phyloP scores from a whole-genome alignment of 2,797 vertebrate species.

The Champsocephalus gunnari region DNA sequence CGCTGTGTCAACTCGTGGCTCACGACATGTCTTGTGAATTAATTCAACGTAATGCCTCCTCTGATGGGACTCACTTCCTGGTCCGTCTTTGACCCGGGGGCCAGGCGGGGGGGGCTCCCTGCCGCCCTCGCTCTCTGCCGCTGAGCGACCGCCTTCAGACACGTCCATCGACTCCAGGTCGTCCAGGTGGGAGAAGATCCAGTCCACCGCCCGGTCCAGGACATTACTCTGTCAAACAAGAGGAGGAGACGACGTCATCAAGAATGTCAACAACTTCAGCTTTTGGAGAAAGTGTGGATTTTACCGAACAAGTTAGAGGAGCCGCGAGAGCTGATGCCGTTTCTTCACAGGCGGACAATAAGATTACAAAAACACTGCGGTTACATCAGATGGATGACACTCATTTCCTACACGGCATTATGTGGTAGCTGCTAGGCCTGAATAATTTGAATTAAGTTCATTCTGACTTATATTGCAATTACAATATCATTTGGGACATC shows the following conservation, averaged over 20 bases:
- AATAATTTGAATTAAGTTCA: too few species aligned
- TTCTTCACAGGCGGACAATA: background rate
- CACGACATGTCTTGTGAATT: too few species aligned
- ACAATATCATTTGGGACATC: too few species aligned
- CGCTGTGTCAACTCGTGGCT: too few species aligned
- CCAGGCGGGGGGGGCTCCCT: slow-evolving; percentile 90
- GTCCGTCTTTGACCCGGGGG: slow-evolving; percentile 94
- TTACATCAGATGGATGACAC: too few species aligned
- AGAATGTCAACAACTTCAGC: background rate
- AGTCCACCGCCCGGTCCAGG: slow-evolving; percentile 96
- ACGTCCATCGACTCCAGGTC: slow-evolving; percentile 99
- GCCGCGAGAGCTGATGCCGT: background rate
- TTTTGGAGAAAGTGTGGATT: background rate
- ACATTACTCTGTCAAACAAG: slow-evolving; percentile 88
- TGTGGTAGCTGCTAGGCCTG: too few species aligned
- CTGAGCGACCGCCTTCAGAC: slow-evolving; percentile 95
- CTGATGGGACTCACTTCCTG: slow-evolving; percentile 90
- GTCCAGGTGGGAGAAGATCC: slow-evolving; percentile 98
- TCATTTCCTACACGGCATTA: too few species aligned
- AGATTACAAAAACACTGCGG: background rate
- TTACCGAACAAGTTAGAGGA: background rate
- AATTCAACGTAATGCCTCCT: background rate
- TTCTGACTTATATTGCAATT: too few species aligned
- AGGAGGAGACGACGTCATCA: background rate
- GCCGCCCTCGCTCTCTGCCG: slow-evolving; percentile 91